Base-by-base conservation (phyloP, 1,140 invertebrate species). In the Parapsyche elsis region DNA sequence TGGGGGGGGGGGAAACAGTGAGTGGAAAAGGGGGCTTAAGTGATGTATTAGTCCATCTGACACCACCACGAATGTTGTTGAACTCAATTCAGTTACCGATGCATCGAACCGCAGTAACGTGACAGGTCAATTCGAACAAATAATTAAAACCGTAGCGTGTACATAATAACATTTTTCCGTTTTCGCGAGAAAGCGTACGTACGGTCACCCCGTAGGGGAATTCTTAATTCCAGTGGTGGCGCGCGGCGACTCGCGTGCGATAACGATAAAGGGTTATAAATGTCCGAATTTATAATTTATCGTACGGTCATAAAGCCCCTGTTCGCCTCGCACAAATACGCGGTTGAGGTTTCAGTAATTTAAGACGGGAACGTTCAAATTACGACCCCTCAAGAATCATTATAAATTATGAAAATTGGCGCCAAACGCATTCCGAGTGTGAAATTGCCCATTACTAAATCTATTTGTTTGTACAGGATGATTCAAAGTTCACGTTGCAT, bases 251-350 rank as follows among this genome's bases (percentile, higher is more conserved):
- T 53, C 49, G 75, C 76, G 78, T 75, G 78, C 57, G 81, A 82
- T 82, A 82, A 82, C 81, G 79, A 79, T 57, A 80, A 82, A 75
- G 75, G 81, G 81, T 82, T 82, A 82, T 82, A 82, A 82, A 82
- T 75, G 81, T 82, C 81, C 74, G 80, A 83, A 83, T 83, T 83
- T 81, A 81, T 83, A 83, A 83, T 83, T 83, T 83, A 83, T 83
- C 24, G 75, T 76, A 80, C 74, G 80, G 82, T 77, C 78, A 75
- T 79, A 80, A 81, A 59, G 78, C 26, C 12, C 75, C n/a, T 26
- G 26, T 26, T 38, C 23, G 57, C 45, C 74, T 49, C 64, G 75
- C 59, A 77, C 38, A 77, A 77, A 77, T 77, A 76, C 45, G 53
- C 57, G 57, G 75, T 64, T 38, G 75, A 16, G 71, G 21, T 64